These are phyloP conservation scores for Macaca nemestrina DNA, from an alignment of 2,113 vertebrate genomes.

Conservation along the genomic window DNA sequence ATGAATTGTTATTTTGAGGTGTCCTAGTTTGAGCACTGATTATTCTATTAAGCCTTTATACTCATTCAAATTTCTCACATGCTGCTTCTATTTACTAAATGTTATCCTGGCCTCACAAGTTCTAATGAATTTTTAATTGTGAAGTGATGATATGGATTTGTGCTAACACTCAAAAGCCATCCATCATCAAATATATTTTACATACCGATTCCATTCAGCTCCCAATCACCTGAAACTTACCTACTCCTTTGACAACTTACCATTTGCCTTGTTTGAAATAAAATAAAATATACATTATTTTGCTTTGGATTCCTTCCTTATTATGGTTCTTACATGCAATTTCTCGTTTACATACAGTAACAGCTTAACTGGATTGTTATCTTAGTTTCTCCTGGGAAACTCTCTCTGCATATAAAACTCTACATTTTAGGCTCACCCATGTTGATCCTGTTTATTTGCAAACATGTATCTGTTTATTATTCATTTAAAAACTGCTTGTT, in stretches of 20 bases:
- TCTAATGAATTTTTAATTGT: slow-evolving; percentile 83
- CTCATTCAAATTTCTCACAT: slow-evolving; percentile 80
- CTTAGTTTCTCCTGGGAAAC: slow-evolving; percentile 56
- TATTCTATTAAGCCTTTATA: slow-evolving; percentile 76
- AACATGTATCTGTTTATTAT: slow-evolving; percentile 50
- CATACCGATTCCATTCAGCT: slow-evolving; percentile 65
- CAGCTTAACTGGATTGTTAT: slow-evolving; percentile 63
- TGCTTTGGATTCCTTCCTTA: slow-evolving; percentile 34
- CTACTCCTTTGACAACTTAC: slow-evolving; percentile 53
- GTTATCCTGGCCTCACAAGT: slow-evolving; percentile 72
- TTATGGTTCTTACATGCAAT: slow-evolving; percentile 51
- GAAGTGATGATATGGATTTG: slow-evolving; percentile 62
- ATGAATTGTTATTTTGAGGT: slow-evolving; percentile 74
- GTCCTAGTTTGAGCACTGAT: slow-evolving; percentile 71
- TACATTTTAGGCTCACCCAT: slow-evolving; percentile 34
- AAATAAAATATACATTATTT: slow-evolving; percentile 34
- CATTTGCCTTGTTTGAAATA: slow-evolving; percentile 63
- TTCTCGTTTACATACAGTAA: slow-evolving; percentile 56
- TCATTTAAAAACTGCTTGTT: slow-evolving; percentile 41
- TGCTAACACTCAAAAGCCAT: slow-evolving; percentile 64
- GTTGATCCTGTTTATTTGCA: slow-evolving; percentile 63
- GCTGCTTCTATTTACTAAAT: slow-evolving; percentile 79
- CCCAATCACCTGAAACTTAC: slow-evolving; percentile 51
- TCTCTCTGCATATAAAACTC: background rate
- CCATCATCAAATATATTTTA: slow-evolving; percentile 70